These are phyloP conservation scores for Helostoma temminkii DNA, from an alignment of 2,797 vertebrate species.

Conservation along the genomic window DNA sequence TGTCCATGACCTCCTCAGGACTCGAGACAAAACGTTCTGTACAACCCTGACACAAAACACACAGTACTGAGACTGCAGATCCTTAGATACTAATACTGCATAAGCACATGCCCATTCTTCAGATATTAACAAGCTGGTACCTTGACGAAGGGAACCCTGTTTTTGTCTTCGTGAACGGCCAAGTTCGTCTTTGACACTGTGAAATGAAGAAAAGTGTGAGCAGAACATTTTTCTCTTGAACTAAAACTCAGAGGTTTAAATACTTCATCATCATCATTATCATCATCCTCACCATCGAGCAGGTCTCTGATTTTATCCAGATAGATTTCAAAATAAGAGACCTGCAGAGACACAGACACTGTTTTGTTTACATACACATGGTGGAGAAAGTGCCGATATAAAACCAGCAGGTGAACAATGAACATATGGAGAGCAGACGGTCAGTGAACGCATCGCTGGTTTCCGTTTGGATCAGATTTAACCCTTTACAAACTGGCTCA, in stretches of 20 bases:
- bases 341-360: constrained; percentile 79
- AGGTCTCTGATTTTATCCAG: constrained; percentile 96
- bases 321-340: constrained; percentile 98
- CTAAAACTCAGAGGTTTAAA: background rate
- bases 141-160: constrained; percentile 96
- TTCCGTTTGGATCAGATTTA: background rate
- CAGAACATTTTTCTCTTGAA: background rate
- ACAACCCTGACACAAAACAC: constrained; percentile 84
- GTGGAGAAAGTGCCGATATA: background rate
- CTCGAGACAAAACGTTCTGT: constrained; percentile 95
- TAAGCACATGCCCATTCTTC: too few species aligned
- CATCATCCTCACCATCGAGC: constrained; percentile 91
- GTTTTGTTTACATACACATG: background rate
- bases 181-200: constrained; percentile 97
- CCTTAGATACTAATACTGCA: too few species aligned
- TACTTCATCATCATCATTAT: background rate
- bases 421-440: constrained; percentile 34
- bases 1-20: constrained; percentile 94
- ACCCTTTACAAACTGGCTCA: background rate
- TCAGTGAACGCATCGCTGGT: constrained; percentile 30
- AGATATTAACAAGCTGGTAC: constrained; percentile 67
- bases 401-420: constrained; percentile 12
- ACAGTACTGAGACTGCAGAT: background rate
- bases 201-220: constrained; percentile 16
- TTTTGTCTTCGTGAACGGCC: constrained; percentile 97